Evolutionary conservation across 2,888 invertebrate genomes (phyloP).

Genomic region (Lycaena phlaeas): DNA sequence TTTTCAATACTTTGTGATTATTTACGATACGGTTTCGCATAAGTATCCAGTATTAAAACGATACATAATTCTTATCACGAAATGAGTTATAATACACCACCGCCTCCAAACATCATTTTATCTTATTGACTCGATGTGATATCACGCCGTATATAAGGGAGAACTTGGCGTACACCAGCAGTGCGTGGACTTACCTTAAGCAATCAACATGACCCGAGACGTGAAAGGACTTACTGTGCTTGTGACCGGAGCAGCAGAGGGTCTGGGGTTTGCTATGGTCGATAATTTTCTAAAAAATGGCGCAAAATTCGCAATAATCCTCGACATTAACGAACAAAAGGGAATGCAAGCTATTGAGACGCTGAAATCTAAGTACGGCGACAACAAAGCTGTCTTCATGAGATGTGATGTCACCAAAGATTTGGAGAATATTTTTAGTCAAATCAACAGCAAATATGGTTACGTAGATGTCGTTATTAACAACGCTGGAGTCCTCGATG

Average conservation of each 20-base stretch:
- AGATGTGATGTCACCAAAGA: slow-evolving; percentile 59
- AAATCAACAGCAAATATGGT: slow-evolving; percentile 27
- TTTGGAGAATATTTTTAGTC: slow-evolving; percentile 40
- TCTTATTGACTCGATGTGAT: not conserved
- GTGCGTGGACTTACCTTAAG: not conserved
- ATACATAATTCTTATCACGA: too few species aligned
- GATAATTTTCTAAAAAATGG: slow-evolving; percentile 20
- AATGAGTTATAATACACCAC: not conserved
- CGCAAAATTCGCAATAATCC: slow-evolving; percentile 18
- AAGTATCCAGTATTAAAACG: too few species aligned
- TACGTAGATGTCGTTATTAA: slow-evolving; percentile 43
- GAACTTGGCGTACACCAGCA: not conserved
- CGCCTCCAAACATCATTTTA: not conserved
- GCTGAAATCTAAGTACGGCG: slow-evolving; percentile 41
- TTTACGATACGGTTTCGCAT: too few species aligned
- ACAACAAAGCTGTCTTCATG: slow-evolving; percentile 45
- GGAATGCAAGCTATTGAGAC: slow-evolving; percentile 14
- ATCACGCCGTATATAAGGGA: not conserved
- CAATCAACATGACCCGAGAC: slow-evolving; percentile 14
- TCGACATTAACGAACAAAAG: slow-evolving; percentile 19
- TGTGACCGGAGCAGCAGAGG: slow-evolving; percentile 20
- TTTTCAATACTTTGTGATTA: too few species aligned
- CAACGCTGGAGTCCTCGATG: slow-evolving; percentile 38
- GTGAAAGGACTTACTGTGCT: slow-evolving; percentile 18
- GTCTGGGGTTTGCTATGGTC: slow-evolving; percentile 20